These are phyloP conservation scores for Neotoxoptera formosana DNA, from an alignment of 1,140 invertebrate species.

Conservation along the genomic window DNA sequence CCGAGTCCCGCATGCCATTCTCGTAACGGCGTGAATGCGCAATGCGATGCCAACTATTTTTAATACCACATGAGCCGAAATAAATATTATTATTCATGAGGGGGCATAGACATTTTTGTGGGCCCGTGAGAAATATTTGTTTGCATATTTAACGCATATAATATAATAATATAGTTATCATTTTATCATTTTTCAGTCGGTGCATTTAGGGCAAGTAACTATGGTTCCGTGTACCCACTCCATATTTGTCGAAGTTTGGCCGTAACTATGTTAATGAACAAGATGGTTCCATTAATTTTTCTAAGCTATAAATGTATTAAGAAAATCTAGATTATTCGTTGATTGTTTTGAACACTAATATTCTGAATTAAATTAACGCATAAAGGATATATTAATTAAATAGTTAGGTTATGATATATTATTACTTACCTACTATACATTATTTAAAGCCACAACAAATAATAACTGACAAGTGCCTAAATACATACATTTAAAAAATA, in stretches of 20 bases:
- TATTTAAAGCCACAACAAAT: too few species aligned
- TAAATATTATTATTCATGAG: conserved; percentile 24
- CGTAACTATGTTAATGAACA: not conserved
- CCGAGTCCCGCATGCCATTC: not conserved
- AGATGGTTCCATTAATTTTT: not conserved
- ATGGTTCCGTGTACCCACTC: not conserved
- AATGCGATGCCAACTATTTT: conserved; percentile 22
- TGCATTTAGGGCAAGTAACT: not conserved
- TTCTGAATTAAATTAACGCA: too few species aligned
- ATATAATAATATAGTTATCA: too few species aligned
- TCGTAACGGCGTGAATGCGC: not conserved
- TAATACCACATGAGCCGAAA: not conserved
- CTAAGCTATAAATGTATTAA: too few species aligned
- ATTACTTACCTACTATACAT: too few species aligned
- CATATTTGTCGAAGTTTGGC: not conserved
- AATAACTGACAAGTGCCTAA: too few species aligned
- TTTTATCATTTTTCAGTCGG: not conserved
- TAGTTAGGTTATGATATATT: too few species aligned
- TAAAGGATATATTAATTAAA: too few species aligned
- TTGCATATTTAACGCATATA: not conserved
- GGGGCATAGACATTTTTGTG: not conserved
- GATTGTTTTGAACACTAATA: too few species aligned
- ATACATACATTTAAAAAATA: too few species aligned
- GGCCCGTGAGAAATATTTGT: not conserved
- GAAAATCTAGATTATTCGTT: too few species aligned